A percentile compares a stretch with the other conserved stretches of the same genome.
Evolutionary conservation across 30 jellyfish, hydroid and myxozoan genomes (phyloP).

Genomic region (Hydractinia echinata): DNA sequence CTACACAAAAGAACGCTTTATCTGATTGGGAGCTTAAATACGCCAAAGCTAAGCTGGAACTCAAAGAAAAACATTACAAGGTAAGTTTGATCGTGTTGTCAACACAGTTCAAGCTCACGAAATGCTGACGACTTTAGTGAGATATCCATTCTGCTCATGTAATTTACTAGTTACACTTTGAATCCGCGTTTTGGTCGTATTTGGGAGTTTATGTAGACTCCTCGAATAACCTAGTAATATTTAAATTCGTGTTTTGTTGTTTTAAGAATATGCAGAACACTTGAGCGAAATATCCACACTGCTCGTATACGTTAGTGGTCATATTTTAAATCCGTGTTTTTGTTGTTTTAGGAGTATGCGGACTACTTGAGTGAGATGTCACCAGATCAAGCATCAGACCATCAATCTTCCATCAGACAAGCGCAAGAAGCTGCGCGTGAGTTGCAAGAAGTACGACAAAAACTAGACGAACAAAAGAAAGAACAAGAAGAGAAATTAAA

Average conservation of each 20-base stretch:
- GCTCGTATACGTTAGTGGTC: no score
- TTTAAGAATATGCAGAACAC: conserved; percentile 83
- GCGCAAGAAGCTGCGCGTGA: conserved; percentile 87
- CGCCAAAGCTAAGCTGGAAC: conserved; percentile 87
- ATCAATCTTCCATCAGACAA: conserved; percentile 61
- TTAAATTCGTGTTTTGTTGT: not conserved
- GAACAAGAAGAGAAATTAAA: conserved; percentile 68
- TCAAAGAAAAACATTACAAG: conserved; percentile 87
- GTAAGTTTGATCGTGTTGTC: conserved; percentile 1
- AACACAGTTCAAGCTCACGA: no score
- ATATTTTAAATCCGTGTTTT: no score
- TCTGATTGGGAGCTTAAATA: conserved; percentile 91
- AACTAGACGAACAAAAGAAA: conserved; percentile 76
- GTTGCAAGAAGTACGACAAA: conserved; percentile 69
- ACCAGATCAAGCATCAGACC: conserved; percentile 56
- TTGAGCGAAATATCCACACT: conserved; percentile 50
- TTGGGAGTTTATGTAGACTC: no score
- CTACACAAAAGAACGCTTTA: conserved; percentile 59
- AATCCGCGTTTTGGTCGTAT: not conserved
- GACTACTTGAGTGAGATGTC: conserved; percentile 80
- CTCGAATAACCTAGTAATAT: no score
- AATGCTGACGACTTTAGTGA: conserved; percentile 83
- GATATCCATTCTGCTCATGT: conserved; percentile 16
- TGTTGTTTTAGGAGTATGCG: conserved; percentile 64
- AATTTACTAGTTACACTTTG: no score